Conservation (phyloP, 2,797 vertebrate species). For the Setipinna tenuifilis region DNA sequence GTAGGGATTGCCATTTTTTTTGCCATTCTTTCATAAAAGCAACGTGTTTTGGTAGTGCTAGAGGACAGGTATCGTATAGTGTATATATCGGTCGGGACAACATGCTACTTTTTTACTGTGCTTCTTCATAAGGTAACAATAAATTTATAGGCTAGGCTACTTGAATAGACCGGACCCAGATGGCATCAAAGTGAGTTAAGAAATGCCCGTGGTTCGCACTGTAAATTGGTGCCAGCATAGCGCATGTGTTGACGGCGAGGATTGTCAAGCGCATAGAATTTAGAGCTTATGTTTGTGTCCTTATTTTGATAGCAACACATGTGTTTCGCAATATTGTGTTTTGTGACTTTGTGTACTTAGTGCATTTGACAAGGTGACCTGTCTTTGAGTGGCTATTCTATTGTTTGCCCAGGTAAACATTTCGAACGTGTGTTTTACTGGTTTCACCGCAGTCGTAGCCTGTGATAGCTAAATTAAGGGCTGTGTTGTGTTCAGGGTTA, state of each 20-base stretch:
- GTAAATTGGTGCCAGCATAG: not conserved
- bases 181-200: not conserved
- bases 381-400: not conserved
- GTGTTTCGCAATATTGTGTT: not conserved
- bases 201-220: not conserved
- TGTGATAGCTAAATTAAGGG: constrained; percentile 42
- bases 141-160: not conserved
- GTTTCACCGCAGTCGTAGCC: not conserved
- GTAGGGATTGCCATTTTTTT: constrained; percentile 39
- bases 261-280: not conserved
- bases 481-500: constrained; percentile 53
- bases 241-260: not conserved
- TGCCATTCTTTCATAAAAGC: not conserved
- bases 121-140: not conserved
- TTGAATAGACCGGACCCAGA: not conserved
- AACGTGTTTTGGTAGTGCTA: not conserved
- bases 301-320: not conserved
- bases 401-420: not conserved
- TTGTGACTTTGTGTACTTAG: not conserved
- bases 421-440: not conserved
- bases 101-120: not conserved
- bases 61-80: not conserved
- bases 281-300: not conserved
- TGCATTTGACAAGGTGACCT: not conserved
- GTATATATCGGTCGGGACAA: not conserved